Evolutionary conservation across 92 coral and sea anemone species (phyloP), one percentile per base, ranked within the genome.

Genomic region (Epizoanthus ramosus): DNA sequence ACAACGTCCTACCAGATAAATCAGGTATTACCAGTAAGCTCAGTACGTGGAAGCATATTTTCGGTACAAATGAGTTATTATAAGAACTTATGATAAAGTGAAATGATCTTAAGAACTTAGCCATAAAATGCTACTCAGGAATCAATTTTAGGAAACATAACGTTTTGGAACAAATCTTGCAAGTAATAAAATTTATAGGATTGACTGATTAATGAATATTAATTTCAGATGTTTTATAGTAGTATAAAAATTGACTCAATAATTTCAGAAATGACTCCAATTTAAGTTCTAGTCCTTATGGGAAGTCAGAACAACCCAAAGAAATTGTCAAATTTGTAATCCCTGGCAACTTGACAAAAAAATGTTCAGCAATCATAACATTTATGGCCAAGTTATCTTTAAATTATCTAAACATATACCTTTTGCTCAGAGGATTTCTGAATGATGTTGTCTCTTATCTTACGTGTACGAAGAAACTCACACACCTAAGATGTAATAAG

Each of bases 401-500:
- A 61, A n/a, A 61, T 61, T 61, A 61, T 61, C 13, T 61, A 61
- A 61, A 61, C 67, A 61, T 61, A 21, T 61, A 61, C 67, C 67
- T 61, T 61, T 61, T 61, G 67, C 67, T 61, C 67, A 61, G 25
- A 61, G 16, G 21, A 61, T 61, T 21, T 21, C 67, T 23, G 25
- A 61, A 61, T 22, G 35, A 61, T 61, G 67, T 61, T 61, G 33
- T 61, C 67, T 61, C 10, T 61, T 61, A 61, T 61, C 9, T 61
- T 61, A 1, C 67, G 67, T 61, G 8, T n/a, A 61, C 67, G 28
- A n/a, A 61, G 67, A 61, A 61, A 61, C 67, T 61, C 67, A 61
- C 67, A 61, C 67, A 61, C 67, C 67, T 61, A 61, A 61, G 67
- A 61, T 61, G 67, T 61, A 61, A 61, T 61, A 61, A 61, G 67